Conservation (phyloP, 2,797 vertebrate species). For the Hydrocynus forskahlii region DNA sequence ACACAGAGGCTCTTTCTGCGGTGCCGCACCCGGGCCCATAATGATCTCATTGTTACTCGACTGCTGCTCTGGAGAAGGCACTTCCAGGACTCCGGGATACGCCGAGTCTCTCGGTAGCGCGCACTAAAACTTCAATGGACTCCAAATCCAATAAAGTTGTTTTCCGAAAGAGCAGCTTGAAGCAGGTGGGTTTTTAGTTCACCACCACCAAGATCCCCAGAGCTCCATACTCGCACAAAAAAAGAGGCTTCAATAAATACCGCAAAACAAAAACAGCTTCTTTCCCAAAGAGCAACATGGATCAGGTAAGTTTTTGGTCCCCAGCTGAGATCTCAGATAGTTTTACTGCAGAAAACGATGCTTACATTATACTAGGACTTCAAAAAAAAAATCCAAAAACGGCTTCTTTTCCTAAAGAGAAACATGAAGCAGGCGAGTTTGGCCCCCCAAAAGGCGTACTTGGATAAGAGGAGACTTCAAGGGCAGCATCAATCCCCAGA, state of each 20-base stretch:
- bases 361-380: no score
- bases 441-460: no score
- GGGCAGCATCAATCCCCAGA: no score
- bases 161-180: not conserved
- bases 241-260: not conserved
- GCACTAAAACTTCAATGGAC: conserved; percentile 13
- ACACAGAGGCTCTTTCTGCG: conserved; percentile 47
- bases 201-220: not conserved
- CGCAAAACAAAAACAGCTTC: not conserved
- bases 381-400: no score
- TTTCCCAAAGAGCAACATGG: not conserved
- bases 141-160: not conserved
- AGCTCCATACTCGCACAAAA: not conserved
- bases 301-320: not conserved
- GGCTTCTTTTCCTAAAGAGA: no score
- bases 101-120: not conserved
- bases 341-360: no score
- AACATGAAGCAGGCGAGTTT: no score
- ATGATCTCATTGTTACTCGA: conserved; percentile 50
- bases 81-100: conserved; percentile 32
- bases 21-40: conserved; percentile 40
- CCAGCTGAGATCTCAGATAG: no score
- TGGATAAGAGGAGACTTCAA: no score
- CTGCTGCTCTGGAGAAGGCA: conserved; percentile 41
- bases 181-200: not conserved